These are phyloP conservation scores for Streptopelia turtur DNA, from an alignment of 2,797 vertebrate genomes.

Conservation along the genomic window DNA sequence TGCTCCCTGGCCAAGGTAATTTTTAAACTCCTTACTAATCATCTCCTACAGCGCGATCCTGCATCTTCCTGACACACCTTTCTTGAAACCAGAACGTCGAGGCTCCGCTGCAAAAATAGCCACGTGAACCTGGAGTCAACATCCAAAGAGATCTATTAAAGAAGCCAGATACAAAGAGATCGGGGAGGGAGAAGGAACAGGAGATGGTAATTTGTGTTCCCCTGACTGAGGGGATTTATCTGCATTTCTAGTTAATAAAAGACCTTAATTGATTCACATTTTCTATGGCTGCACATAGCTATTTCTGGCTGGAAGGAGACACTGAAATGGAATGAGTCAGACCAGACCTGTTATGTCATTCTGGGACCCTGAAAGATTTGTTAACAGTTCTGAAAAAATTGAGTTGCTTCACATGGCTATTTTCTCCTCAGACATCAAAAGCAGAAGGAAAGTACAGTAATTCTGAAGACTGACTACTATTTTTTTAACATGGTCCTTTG, in stretches of 20 bases:
- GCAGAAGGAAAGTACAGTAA: not conserved
- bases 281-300: slow-evolving; percentile 37
- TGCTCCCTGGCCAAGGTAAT: not conserved
- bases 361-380: slow-evolving; percentile 53
- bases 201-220: not conserved
- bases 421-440: slow-evolving; percentile 60
- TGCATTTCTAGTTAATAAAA: slow-evolving; percentile 62
- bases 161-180: not conserved
- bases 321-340: slow-evolving; percentile 63
- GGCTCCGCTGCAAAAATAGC: not conserved
- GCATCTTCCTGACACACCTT: not conserved
- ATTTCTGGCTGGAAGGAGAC: slow-evolving; percentile 60
- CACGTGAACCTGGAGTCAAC: not conserved
- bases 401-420: slow-evolving; percentile 35
- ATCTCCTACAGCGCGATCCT: not conserved
- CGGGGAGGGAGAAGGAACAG: not conserved
- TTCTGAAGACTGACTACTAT: slow-evolving; percentile 7
- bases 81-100: not conserved
- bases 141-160: not conserved
- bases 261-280: slow-evolving; percentile 51
- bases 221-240: slow-evolving; percentile 10
- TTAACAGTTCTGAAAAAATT: slow-evolving; percentile 58
- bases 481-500: slow-evolving; percentile 9
- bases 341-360: slow-evolving; percentile 57
- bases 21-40: not conserved